Percentiles rank a stretch among this genome's conserved stretches.
These are phyloP conservation scores for Harpagoxenus sublaevis DNA, from an alignment of 2,888 invertebrate species.

Conservation along the genomic window DNA sequence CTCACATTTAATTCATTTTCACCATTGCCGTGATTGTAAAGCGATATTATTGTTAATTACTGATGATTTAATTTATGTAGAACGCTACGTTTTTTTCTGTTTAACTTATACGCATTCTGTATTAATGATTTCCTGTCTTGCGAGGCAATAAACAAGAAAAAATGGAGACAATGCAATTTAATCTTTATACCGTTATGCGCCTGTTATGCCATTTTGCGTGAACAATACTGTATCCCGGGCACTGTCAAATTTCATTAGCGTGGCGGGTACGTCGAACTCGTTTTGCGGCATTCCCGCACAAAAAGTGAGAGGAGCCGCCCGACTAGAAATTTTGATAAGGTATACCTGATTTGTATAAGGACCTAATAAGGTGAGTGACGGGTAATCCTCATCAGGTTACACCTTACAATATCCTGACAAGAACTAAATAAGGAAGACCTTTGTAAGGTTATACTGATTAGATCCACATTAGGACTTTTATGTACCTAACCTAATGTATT, in stretches of 20 bases:
- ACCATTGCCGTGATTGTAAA: not conserved
- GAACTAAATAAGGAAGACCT: too few relatives aligned
- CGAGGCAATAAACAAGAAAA: not conserved
- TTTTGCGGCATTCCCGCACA: conserved; percentile 17
- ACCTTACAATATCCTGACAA: too few relatives aligned
- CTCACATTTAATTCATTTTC: not conserved
- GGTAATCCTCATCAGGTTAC: too few relatives aligned
- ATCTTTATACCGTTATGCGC: conserved; percentile 28
- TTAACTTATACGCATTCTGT: not conserved
- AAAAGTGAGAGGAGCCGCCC: conserved; percentile 27
- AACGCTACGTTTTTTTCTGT: not conserved
- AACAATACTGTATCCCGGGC: conserved; percentile 13
- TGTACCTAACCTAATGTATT: too few relatives aligned
- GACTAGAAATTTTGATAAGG: too few relatives aligned
- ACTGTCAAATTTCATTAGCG: conserved; percentile 56
- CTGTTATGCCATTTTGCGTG: conserved; percentile 36
- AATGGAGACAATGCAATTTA: conserved; percentile 41
- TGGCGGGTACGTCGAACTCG: conserved; percentile 49
- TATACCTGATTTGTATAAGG: too few relatives aligned
- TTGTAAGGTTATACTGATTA: too few relatives aligned
- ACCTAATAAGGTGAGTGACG: too few relatives aligned
- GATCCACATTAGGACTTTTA: too few relatives aligned
- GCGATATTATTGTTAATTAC: not conserved
- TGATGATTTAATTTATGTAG: not conserved
- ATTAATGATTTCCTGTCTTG: conserved; percentile 7